These are phyloP conservation scores for Macrotus californicus DNA, from an alignment of 2,113 vertebrate genomes.

Conservation along the genomic window DNA sequence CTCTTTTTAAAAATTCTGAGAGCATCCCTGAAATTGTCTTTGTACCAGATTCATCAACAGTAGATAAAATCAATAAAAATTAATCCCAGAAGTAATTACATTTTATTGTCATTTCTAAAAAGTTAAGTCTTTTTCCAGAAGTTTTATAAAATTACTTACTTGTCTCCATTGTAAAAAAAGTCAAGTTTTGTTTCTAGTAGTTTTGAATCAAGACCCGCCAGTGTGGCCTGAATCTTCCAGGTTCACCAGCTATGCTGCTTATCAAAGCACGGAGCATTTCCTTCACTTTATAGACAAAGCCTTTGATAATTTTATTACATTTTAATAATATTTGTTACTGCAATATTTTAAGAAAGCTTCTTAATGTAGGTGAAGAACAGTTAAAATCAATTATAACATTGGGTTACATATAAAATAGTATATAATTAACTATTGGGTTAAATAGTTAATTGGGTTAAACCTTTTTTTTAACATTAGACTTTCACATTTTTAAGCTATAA, in stretches of 20 bases:
- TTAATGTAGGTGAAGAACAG: background rate
- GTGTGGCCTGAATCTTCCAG: background rate
- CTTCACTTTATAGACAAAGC: background rate
- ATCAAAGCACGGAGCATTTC: background rate
- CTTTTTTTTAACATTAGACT: background rate
- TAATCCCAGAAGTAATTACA: background rate
- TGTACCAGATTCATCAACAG: background rate
- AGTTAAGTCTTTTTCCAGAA: background rate
- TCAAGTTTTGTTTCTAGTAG: background rate
- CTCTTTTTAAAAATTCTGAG: background rate
- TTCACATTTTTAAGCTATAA: conserved; percentile 25
- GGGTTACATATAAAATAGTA: background rate
- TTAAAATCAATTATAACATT: conserved; percentile 18
- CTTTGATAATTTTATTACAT: background rate
- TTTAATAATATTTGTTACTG: conserved; percentile 2
- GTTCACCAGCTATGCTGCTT: background rate
- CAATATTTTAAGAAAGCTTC: background rate
- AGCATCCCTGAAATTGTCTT: background rate
- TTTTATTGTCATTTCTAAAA: conserved; percentile 10
- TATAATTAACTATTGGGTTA: background rate
- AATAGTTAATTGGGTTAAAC: background rate
- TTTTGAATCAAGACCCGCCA: background rate
- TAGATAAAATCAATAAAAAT: conserved; percentile 14
- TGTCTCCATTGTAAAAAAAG: background rate
- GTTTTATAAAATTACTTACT: background rate